Evolutionary conservation across 2,888 invertebrate genomes (phyloP), one percentile per base, ranked within the genome.

Genomic region (Tolmerus cingulatus): DNA sequence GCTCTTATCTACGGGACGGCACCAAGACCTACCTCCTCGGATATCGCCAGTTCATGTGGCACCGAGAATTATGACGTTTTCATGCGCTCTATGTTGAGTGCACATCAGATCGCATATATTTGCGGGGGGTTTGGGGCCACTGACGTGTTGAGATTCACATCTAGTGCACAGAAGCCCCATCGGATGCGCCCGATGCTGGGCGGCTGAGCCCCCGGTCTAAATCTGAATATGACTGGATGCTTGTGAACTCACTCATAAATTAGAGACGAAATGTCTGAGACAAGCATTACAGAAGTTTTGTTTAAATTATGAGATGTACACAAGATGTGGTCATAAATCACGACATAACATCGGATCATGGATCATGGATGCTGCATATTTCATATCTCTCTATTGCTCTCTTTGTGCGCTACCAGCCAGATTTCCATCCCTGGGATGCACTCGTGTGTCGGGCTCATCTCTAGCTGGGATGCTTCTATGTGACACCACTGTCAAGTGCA

Each of bases 291-390:
- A 89, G 89, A 88, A 89, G 89, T 89, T 89, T 89, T 89, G 89
- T 89, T 89, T 89, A 89, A 89, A 89, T 89, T 89, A 89, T 89
- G 89, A 89, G 89, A 89, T 89, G 89, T 89, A 89, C 89, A 89
- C 89, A 89, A 89, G 89, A 89, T 89, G 88, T 87, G 89, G 85
- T 88, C 89, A 89, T 89, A 89, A 89, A 89, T 89, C 89, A 89
- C 86, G 82, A 87, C 88, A 89, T 87, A 88, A 88, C 89, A 87
- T 87, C 88, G 88, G 87, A 88, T 89, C 89, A 89, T 89, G 87
- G 84, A 51, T 87, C 89, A 89, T 89, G 87, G 84, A 40, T 87
- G 86, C 77, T 88, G 86, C 88, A 88, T 88, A 88, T 87, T 87
- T 88, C 88, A 88, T 88, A 74, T 84, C 40, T 77, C 87, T 78